Evolutionary conservation across 1,140 invertebrate genomes (phyloP), one percentile per base, ranked within the genome.

Genomic region (Whitmania pigra): DNA sequence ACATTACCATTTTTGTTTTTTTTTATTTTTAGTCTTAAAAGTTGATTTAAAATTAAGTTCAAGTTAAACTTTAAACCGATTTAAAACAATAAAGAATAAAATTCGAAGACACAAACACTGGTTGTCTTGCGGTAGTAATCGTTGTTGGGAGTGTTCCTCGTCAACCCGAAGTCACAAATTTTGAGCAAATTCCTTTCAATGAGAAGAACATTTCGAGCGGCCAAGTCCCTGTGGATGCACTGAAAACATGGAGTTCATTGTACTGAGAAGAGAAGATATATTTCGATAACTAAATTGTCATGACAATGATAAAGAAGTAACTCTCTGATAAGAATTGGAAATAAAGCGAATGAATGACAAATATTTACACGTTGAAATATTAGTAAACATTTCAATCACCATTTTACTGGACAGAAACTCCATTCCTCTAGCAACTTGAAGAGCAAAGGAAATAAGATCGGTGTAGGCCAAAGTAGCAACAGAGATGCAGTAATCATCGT

Each of bases 111-210:
- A 84, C 87, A 87, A 84, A 89, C 90, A 81, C 96, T 93, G 25
- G 92, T 95, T 71, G 89, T 94, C 84, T 98, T 98, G 71, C 92
- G 88, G 81, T 99, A 99, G 80, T 98, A 98, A 78, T 98, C 93
- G 76, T 93, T 88, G 73, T 89, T 89, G 77, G 93, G 89, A 31
- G 98, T 89, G 80, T 97, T 94, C 76, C 95, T 85, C 0, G 96
- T 94, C 22, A 99, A 84, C 4, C 96, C 96, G 83, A 99, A 99
- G 82, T 98, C 96, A 0, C 94, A 94, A 77, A 99, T 97, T 84
- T 99, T 99, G 67, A 85, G 76, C 7, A 81, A 79, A 79, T 90
- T 91, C 78, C 94, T 89, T 76, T 94, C 92, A 73, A 90, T 89
- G 4, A 99, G 93, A 0, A 99, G 85, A 15, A 99, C 91, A 83